Evolutionary conservation across 2,113 vertebrate species (phyloP).

Genomic region (Turnix velox): DNA sequence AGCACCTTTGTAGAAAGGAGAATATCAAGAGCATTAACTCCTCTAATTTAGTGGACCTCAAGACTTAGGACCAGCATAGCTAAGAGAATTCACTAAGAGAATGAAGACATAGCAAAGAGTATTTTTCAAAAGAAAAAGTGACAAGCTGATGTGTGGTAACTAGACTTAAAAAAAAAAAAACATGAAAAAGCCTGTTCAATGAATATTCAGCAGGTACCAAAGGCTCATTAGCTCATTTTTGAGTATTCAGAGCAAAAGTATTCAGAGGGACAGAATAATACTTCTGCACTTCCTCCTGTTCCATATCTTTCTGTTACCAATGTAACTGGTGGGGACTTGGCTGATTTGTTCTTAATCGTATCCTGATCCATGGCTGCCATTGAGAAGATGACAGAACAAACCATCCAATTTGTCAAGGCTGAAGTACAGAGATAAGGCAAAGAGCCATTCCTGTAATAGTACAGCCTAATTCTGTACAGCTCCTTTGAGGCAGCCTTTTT

Average conservation of each 20-base stretch:
- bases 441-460: background rate
- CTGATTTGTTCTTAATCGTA: background rate
- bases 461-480: slow-evolving; percentile 16
- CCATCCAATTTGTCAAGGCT: background rate
- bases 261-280: background rate
- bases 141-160: background rate
- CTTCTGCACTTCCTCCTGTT: background rate
- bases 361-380: background rate
- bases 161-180: background rate
- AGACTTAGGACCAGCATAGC: background rate
- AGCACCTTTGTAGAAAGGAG: background rate
- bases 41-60: background rate
- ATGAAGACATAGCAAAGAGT: background rate
- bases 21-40: background rate
- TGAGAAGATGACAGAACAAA: background rate
- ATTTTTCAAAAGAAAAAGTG: background rate
- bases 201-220: background rate
- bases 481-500: background rate
- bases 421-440: background rate
- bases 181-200: background rate
- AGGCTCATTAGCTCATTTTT: background rate
- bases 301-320: background rate
- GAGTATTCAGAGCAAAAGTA: background rate
- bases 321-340: background rate
- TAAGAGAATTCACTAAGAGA: background rate